A percentile compares a stretch with the other conserved stretches of the same genome.
phyloP scores from a whole-genome alignment of 1,140 invertebrate genomes.

The Hyposmocoma kahamanoa region DNA sequence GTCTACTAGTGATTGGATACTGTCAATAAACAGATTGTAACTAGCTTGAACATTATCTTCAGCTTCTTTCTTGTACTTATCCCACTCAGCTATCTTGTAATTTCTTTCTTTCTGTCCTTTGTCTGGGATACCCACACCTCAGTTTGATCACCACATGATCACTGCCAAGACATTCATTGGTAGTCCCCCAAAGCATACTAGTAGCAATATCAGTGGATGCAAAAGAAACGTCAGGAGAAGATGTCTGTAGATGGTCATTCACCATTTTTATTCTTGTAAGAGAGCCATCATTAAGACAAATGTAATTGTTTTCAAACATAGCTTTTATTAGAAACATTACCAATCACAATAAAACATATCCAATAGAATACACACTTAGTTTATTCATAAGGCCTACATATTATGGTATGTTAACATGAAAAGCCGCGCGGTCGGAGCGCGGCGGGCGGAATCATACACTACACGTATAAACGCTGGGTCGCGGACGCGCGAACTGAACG shows the following conservation, averaged over 20 bases:
- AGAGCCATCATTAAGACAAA: conserved; percentile 1
- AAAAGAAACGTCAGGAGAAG: conserved; percentile 4
- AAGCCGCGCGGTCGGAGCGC: too few species aligned
- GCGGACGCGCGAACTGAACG: too few species aligned
- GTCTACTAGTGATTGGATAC: not conserved
- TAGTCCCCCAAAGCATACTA: not conserved
- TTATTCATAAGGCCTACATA: too few species aligned
- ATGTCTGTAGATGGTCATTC: not conserved
- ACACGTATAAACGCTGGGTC: too few species aligned
- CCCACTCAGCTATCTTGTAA: conserved; percentile 3
- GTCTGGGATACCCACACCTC: not conserved
- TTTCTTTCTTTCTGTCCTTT: not conserved
- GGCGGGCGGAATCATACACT: too few species aligned
- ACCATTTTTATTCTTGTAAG: conserved; percentile 1
- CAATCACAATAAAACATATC: too few species aligned
- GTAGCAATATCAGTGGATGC: conserved; percentile 2
- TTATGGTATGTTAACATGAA: too few species aligned
- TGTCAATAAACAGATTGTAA: not conserved
- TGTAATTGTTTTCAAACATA: conserved; percentile 1
- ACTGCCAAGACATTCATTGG: not conserved
- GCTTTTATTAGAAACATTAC: too few species aligned
- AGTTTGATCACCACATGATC: not conserved
- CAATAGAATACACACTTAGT: too few species aligned
- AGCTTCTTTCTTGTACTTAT: not conserved
- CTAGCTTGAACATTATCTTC: not conserved